Evolutionary conservation across 1,140 invertebrate genomes (phyloP), one percentile per base, ranked within the genome.

Genomic region (Apis florea): DNA sequence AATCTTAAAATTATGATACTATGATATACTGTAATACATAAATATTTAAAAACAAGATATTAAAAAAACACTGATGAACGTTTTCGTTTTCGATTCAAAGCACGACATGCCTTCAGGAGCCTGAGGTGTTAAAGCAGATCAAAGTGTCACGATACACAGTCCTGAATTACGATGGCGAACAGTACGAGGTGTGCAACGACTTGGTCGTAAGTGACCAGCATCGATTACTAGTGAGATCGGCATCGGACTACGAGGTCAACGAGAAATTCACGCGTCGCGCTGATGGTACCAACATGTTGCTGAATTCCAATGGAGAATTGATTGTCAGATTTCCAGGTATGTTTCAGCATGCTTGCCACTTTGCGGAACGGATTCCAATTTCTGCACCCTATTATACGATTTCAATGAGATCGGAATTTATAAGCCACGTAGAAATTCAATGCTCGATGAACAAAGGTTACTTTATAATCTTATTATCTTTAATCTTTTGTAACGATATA

Each of bases 231-330:
- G 92, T 93, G 78, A 93, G 92, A 78, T 93, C 92, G 58, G 93
- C 92, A 21, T 94, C 93, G 56, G 93, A 95, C 90, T 94, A 93
- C 91, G 92, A 93, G 83, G 85, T 93, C 56, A 92, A 93, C 76
- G 94, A 95, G 91, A 91, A 94, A 88, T 95, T 94, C 88, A 93
- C 92, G 47, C 91, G 92, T 49, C 92, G 95, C 47, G 94, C 92
- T 84, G 95, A 95, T 89, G 95, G 94, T 31, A 95, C 94, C 47
- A 92, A 91, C 88, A 93, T 89, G 75, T 90, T 95, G 59, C 85
- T 94, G 49, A 94, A 94, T 90, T 94, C 93, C 83, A 92, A 94
- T 83, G 94, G 94, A 51, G 89, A 94, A 78, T 92, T 92, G 67
- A 77, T 93, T 58, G 92, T 94, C 59, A 93, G 91, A 66, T 92